phyloP scores from a whole-genome alignment of 1,140 invertebrate species.

The Lasioglossum baleicum region DNA sequence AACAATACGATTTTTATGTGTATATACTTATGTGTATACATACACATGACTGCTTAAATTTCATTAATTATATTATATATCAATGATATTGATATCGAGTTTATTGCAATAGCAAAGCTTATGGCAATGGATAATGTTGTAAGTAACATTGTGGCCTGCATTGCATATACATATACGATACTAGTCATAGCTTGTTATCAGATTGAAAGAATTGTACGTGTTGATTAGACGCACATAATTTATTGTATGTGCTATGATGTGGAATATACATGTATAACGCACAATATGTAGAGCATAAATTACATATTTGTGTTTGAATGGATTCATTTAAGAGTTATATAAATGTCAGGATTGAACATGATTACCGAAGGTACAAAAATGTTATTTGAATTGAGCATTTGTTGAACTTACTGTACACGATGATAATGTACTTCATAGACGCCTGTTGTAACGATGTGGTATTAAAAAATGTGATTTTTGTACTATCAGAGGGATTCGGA shows the following conservation, averaged over 20 bases:
- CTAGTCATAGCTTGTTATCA: conserved; percentile 40
- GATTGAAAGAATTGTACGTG: conserved; percentile 11
- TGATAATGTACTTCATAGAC: conserved; percentile 7
- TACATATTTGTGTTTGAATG: conserved; percentile 37
- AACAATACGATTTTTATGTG: conserved; percentile 25
- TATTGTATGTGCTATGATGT: conserved; percentile 43
- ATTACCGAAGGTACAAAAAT: conserved; percentile 18
- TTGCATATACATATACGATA: conserved; percentile 35
- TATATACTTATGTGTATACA: conserved; percentile 21
- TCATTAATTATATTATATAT: conserved; percentile 32
- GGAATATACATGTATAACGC: conserved; percentile 51
- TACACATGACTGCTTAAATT: conserved; percentile 25
- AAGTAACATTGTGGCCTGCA: conserved; percentile 34
- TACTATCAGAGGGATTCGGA: conserved; percentile 14
- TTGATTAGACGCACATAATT: conserved; percentile 62
- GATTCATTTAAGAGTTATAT: conserved; percentile 7
- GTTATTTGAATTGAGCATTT: conserved; percentile 19
- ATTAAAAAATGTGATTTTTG: conserved; percentile 27
- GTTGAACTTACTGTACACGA: conserved; percentile 1
- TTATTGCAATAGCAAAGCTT: conserved; percentile 30
- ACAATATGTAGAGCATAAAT: conserved; percentile 67
- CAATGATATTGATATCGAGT: conserved; percentile 3
- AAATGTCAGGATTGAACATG: not conserved
- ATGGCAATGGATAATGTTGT: conserved; percentile 24
- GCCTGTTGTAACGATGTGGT: conserved; percentile 2